Percentiles rank a stretch among this genome's conserved stretches.
Evolutionary conservation across 2,113 vertebrate genomes (phyloP).

Genomic region (Argyrosomus japonicus): DNA sequence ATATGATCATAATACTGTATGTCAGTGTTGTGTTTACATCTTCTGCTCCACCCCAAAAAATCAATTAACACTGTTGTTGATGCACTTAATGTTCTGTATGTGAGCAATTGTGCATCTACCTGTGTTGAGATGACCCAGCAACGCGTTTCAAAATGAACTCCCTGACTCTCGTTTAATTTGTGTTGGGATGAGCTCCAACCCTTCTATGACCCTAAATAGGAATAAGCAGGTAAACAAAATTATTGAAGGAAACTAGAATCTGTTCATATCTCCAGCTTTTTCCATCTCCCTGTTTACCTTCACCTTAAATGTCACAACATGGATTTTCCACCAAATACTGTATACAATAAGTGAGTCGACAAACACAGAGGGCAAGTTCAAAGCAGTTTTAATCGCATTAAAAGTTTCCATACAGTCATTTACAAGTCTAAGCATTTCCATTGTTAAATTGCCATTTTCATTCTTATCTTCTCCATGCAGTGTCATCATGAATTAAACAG

Average conservation of each 20-base stretch:
- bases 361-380: constrained; percentile 68
- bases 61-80: not conserved
- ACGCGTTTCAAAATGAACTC: not conserved
- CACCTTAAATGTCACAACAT: constrained; percentile 25
- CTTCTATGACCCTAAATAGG: not conserved
- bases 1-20: too few relatives aligned
- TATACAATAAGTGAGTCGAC: constrained; percentile 52
- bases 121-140: not conserved
- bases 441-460: constrained; percentile 71
- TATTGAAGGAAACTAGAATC: not conserved
- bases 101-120: not conserved
- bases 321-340: constrained; percentile 34
- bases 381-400: constrained; percentile 80
- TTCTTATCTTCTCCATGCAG: constrained; percentile 74
- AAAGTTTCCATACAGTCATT: constrained; percentile 73
- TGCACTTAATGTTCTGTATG: not conserved
- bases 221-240: constrained; percentile 28
- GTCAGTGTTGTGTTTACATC: too few relatives aligned
- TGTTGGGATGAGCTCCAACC: not conserved
- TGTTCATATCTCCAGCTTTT: constrained; percentile 4
- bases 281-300: constrained; percentile 24
- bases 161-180: not conserved
- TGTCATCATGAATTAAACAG: constrained; percentile 61
- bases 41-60: too few relatives aligned
- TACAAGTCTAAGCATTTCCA: constrained; percentile 69